phyloP scores from a whole-genome alignment of 92 coral and sea anemone species.

The Parazoanthus swiftii region DNA sequence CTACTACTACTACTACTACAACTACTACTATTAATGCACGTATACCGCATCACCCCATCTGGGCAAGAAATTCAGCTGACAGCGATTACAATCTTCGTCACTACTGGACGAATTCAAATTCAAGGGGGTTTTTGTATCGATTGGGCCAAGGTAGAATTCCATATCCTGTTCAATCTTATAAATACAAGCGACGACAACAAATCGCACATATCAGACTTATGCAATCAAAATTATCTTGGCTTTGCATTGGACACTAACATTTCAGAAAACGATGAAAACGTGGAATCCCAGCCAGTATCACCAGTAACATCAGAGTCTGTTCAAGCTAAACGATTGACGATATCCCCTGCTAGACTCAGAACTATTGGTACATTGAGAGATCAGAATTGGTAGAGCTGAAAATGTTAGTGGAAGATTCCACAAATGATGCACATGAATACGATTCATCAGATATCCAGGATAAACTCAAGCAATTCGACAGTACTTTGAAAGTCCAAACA shows the following conservation, averaged over 20 bases:
- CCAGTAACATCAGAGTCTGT: slow-evolving; percentile 5
- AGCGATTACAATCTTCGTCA: not conserved
- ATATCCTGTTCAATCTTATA: not conserved
- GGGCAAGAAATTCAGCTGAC: slow-evolving; percentile 3
- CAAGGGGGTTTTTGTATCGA: slow-evolving; percentile 4
- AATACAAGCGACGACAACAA: slow-evolving; percentile 1
- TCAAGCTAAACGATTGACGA: slow-evolving; percentile 20
- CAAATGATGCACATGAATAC: slow-evolving; percentile 3
- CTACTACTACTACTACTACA: too few relatives aligned
- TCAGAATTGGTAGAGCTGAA: slow-evolving; percentile 34
- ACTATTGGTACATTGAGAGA: slow-evolving; percentile 4
- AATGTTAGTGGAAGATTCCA: slow-evolving; percentile 2
- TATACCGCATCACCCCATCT: slow-evolving; percentile 32
- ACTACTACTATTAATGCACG: not conserved
- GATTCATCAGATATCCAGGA: slow-evolving; percentile 11
- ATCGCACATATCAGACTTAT: not conserved
- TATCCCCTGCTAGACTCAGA: slow-evolving; percentile 24
- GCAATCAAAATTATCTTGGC: slow-evolving; percentile 27
- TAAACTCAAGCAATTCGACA: slow-evolving; percentile 24
- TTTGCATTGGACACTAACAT: slow-evolving; percentile 14
- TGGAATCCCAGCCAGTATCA: not conserved
- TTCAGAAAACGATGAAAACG: not conserved
- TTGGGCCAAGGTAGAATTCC: slow-evolving; percentile 2
- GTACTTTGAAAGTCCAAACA: slow-evolving; percentile 16
- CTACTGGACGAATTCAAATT: slow-evolving; percentile 10